Conservation (phyloP, 2,888 invertebrate genomes). For the Eubasilissa splendida region DNA sequence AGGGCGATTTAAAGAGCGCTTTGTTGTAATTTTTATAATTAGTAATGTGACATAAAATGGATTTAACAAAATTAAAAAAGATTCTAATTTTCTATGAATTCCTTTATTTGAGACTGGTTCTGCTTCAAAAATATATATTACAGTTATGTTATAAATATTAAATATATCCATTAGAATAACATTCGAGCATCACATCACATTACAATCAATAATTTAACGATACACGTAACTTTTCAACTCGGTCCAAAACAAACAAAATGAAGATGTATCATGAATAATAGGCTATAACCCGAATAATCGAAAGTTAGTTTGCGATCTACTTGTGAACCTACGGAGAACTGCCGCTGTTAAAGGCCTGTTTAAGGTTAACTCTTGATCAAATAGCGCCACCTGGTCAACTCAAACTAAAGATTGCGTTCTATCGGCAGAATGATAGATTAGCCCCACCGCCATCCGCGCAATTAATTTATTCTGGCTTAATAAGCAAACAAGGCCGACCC, state of each 20-base stretch:
- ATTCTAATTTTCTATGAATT: no score
- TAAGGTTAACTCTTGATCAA: constrained; percentile 22
- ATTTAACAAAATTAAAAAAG: no score
- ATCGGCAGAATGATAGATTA: constrained; percentile 57
- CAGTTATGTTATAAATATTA: no score
- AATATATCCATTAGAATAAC: background rate
- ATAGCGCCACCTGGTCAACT: constrained; percentile 49
- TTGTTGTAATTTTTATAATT: no score
- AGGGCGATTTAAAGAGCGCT: no score
- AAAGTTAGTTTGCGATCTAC: constrained; percentile 27
- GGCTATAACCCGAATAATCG: constrained; percentile 24
- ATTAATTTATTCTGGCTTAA: constrained; percentile 56
- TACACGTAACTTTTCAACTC: constrained; percentile 22
- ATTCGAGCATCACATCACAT: background rate
- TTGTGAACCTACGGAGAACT: constrained; percentile 16
- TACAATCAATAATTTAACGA: constrained; percentile 21
- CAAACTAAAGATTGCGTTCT: constrained; percentile 57
- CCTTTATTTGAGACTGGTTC: no score
- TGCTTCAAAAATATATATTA: no score
- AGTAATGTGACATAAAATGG: no score
- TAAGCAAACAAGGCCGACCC: constrained; percentile 51
- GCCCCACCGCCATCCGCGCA: constrained; percentile 48
- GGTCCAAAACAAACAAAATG: constrained; percentile 28
- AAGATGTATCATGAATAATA: constrained; percentile 36
- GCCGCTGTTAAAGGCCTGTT: constrained; percentile 1